Base-by-base conservation (phyloP, 2,888 invertebrate genomes). In the Blastobasis lacticolella region DNA sequence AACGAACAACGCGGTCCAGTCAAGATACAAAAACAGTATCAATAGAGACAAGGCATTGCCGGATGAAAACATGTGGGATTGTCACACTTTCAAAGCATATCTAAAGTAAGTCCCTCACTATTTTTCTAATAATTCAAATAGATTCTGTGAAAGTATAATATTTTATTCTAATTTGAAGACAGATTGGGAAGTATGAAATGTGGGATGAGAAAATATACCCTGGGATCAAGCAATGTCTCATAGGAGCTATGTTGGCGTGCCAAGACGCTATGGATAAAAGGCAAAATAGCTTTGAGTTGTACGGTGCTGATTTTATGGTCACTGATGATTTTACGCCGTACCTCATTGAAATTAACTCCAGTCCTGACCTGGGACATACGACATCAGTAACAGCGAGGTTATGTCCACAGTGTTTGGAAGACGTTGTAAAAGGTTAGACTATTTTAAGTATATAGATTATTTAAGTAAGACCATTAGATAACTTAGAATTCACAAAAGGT, bases 291-390 rank as follows among this genome's bases (percentile, higher is more conserved):
- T 98, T 97, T 81, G 97, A 97, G 79, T 81, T 98, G 36, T 98
- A 97, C 66, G 98, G 98, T 10, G 97, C 97, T 0, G 98, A 98
- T 80, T 98, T 98, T 71, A 96, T 98, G 94, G 84, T 98, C 53
- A 94, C 95, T 46, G 94, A 96, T 53, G 94, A 95, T 66, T 94
- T 93, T 64, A 92, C 92, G 38, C 97, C 97, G 0, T 97, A 97
- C 97, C 89, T 98, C 3, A 94, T 98, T 60, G 98, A 98, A 81
- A 97, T 98, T 60, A 98, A 98, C 77, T 95, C 96, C 6, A 95
- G 96, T 79, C 97, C 98, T 0, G 95, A 97, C 81, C 91, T 98
- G 88, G 94, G 95, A 9, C 92, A 94, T n/a, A 95, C 95, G 0
- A 97, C 97, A 0, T 94, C 94, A 56, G 95, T 97, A 0, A 98